Percentiles rank a stretch among this genome's conserved stretches.
These are phyloP conservation scores for Halictus rubicundus DNA, from an alignment of 1,140 invertebrate species.

Conservation along the genomic window DNA sequence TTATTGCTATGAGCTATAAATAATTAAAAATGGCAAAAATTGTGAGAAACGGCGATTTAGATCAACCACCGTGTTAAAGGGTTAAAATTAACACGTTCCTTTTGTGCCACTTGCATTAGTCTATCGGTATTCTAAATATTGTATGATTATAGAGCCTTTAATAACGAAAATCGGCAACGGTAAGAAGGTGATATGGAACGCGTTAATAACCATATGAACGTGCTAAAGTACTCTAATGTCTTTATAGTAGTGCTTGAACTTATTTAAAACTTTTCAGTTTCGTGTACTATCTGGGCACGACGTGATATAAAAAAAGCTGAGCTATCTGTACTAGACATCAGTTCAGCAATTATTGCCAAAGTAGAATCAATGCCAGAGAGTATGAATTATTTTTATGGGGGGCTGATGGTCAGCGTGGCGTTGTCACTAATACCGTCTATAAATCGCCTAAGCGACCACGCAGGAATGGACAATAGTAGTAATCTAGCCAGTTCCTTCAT, in stretches of 20 bases:
- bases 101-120: no score
- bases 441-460: conserved; percentile 81
- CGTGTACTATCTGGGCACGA: conserved; percentile 96
- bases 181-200: no score
- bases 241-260: background rate
- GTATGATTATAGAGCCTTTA: no score
- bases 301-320: conserved; percentile 95
- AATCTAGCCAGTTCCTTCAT: conserved; percentile 71
- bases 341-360: conserved; percentile 93
- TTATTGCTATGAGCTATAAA: no score
- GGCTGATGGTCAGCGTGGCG: conserved; percentile 82
- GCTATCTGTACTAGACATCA: conserved; percentile 95
- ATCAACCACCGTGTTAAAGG: no score
- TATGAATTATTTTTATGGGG: conserved; percentile 91
- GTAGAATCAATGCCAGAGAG: conserved; percentile 92
- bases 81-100: no score
- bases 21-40: no score
- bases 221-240: background rate
- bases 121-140: no score
- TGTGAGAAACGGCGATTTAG: no score
- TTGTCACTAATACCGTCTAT: conserved; percentile 82
- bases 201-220: no score
- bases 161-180: no score
- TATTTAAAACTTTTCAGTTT: conserved; percentile 83
- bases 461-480: conserved; percentile 68